phyloP scores from a whole-genome alignment of 2,113 vertebrate genomes.

The Bungarus multicinctus region DNA sequence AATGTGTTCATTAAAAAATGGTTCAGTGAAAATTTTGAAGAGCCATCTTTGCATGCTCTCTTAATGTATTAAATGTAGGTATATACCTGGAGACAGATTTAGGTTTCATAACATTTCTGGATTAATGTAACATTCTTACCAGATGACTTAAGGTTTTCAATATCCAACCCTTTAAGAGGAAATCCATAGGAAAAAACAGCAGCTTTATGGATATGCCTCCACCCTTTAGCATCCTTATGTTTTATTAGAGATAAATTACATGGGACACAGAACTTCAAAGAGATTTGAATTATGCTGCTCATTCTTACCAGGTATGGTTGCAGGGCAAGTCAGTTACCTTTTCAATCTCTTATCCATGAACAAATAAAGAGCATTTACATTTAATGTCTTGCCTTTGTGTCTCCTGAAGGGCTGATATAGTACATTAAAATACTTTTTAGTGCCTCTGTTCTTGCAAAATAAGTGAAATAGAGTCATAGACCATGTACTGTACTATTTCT shows the following conservation, averaged over 20 bases:
- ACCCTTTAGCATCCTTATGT: neutral
- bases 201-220: neutral
- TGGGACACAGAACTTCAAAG: neutral
- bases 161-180: neutral
- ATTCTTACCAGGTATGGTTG: neutral
- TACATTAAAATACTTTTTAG: neutral
- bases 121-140: neutral
- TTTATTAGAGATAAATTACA: neutral
- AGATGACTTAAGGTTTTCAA: neutral
- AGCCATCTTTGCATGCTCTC: neutral
- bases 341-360: neutral
- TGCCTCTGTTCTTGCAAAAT: neutral
- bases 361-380: neutral
- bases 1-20: neutral
- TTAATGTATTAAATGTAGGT: neutral
- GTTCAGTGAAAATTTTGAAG: neutral
- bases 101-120: neutral
- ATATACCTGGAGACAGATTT: neutral
- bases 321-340: neutral
- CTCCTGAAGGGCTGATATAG: neutral
- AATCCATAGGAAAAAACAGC: neutral
- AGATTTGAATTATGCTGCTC: neutral
- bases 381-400: neutral
- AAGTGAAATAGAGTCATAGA: neutral
- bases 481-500: neutral